These are phyloP conservation scores for Acropternis orthonyx DNA, from an alignment of 2,797 vertebrate genomes.

Conservation along the genomic window DNA sequence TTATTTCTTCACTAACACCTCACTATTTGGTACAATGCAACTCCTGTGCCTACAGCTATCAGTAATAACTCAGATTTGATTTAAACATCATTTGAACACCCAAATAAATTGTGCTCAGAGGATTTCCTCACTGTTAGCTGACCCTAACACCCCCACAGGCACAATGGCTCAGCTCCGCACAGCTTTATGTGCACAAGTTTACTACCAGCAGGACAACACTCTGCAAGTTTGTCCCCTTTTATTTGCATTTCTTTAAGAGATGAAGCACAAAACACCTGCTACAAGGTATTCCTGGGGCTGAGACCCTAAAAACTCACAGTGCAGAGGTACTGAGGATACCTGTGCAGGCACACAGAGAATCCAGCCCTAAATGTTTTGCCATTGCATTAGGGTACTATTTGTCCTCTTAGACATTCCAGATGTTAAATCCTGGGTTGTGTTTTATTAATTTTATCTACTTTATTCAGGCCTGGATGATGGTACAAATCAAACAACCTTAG, in stretches of 20 bases:
- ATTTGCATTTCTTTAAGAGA: not conserved
- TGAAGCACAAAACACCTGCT: not conserved
- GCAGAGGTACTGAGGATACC: accelerated
- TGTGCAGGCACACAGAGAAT: not conserved
- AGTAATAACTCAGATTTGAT: not conserved
- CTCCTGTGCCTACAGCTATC: not conserved
- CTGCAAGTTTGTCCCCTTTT: not conserved
- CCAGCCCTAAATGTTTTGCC: not conserved
- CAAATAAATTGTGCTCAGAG: not conserved
- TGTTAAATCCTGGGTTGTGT: not conserved
- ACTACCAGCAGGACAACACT: accelerated
- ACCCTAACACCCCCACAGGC: not conserved
- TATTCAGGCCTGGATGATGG: not conserved
- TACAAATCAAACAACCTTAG: not conserved
- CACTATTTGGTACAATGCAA: not conserved
- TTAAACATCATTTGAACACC: not conserved
- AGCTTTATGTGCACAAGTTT: too few species aligned
- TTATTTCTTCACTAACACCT: not conserved
- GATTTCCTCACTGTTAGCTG: not conserved
- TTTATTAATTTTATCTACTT: not conserved
- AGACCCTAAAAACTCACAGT: accelerated
- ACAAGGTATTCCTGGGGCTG: not conserved
- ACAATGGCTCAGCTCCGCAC: not conserved
- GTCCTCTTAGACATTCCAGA: not conserved
- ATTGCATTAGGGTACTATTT: too few species aligned